Evolutionary conservation across 2,888 invertebrate species (phyloP).

Genomic region (Sarcophaga variegata): DNA sequence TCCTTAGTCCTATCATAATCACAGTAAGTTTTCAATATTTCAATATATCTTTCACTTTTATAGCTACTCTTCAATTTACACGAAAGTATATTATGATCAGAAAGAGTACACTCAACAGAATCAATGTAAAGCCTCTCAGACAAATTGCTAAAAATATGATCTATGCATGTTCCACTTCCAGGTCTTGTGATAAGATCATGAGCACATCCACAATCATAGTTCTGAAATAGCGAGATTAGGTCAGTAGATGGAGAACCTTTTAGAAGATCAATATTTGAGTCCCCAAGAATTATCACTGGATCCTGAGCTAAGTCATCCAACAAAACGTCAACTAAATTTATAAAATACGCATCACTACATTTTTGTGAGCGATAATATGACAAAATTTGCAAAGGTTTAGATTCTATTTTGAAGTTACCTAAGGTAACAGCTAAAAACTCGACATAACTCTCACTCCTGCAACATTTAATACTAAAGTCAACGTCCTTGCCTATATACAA

Average conservation of each 20-base stretch:
- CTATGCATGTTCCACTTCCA: background rate
- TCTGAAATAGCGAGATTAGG: background rate
- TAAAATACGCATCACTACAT: background rate
- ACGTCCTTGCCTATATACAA: background rate
- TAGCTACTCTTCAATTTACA: background rate
- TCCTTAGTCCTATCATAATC: slow-evolving; percentile 3
- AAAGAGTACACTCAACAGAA: background rate
- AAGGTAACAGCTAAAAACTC: background rate
- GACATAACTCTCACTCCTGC: background rate
- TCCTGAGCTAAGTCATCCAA: background rate
- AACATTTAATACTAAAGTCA: background rate
- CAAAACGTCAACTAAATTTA: background rate
- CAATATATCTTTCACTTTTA: too few species aligned
- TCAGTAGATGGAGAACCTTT: background rate
- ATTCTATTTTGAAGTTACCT: slow-evolving; percentile 4
- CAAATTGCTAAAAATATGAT: slow-evolving; percentile 3
- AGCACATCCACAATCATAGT: slow-evolving; percentile 8
- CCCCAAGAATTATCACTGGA: too few species aligned
- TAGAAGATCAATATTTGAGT: too few species aligned
- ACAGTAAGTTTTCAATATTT: slow-evolving; percentile 8
- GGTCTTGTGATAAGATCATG: background rate
- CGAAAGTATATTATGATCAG: slow-evolving; percentile 12
- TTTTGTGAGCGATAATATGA: slow-evolving; percentile 9
- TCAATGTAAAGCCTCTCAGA: slow-evolving; percentile 9
- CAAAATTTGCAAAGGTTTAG: slow-evolving; percentile 8